These are phyloP conservation scores for Menura novaehollandiae DNA, from an alignment of 2,113 vertebrate species.

Conservation along the genomic window DNA sequence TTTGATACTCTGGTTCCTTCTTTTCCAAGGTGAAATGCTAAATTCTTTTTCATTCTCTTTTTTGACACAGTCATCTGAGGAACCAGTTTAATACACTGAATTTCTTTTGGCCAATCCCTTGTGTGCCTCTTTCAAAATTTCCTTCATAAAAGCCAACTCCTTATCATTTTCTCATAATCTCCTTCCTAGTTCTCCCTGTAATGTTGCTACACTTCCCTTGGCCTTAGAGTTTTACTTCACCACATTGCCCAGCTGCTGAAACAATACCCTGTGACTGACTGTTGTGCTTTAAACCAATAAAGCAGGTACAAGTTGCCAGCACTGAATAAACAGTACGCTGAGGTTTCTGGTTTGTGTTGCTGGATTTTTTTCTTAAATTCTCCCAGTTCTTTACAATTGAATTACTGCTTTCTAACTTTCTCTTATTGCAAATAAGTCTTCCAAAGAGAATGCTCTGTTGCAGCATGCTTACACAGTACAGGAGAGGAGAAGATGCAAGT, in stretches of 20 bases:
- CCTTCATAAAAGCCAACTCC: constrained; percentile 30
- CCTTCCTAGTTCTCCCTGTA: constrained; percentile 12
- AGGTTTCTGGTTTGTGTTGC: background rate
- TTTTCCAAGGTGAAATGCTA: background rate
- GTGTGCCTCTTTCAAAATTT: background rate
- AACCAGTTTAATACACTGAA: background rate
- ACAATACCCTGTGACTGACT: background rate
- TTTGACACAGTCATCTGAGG: background rate
- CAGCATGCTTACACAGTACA: fast-evolving
- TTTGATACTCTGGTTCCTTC: background rate
- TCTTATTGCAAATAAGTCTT: background rate
- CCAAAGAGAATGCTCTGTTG: background rate
- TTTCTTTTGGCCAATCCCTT: background rate
- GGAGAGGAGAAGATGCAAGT: background rate
- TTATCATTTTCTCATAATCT: constrained; percentile 36
- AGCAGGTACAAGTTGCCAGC: background rate
- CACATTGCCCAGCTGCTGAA: background rate
- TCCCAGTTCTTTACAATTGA: background rate
- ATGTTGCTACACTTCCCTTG: constrained; percentile 28
- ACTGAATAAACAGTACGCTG: background rate
- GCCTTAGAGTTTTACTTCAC: background rate
- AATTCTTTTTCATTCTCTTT: background rate
- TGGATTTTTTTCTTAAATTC: background rate
- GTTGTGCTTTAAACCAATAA: background rate
- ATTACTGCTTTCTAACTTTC: background rate